These are phyloP conservation scores for Lophotis ruficrista DNA, from an alignment of 2,113 vertebrate species.

Conservation along the genomic window DNA sequence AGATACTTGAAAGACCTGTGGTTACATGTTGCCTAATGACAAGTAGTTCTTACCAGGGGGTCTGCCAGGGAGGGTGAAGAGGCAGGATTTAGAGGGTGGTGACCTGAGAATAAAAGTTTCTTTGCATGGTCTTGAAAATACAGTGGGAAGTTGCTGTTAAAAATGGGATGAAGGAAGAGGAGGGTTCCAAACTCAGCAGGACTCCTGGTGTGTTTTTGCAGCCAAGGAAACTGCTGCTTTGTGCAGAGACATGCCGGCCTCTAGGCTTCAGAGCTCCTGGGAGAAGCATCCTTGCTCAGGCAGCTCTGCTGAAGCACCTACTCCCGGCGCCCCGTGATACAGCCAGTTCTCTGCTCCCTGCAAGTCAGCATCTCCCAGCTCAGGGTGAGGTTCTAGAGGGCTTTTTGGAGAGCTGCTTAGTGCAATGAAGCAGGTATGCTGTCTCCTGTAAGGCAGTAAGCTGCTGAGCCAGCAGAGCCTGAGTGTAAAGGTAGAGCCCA, in stretches of 20 bases:
- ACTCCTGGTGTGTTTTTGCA: not conserved
- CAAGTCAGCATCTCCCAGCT: not conserved
- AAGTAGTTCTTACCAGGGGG: not conserved
- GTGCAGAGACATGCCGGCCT: not conserved
- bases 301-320: not conserved
- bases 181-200: not conserved
- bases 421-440: not conserved
- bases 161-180: not conserved
- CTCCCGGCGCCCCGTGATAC: accelerated
- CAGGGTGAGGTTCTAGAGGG: not conserved
- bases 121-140: not conserved
- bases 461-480: not conserved
- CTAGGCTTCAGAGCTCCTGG: not conserved
- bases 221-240: not conserved
- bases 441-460: not conserved
- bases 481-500: not conserved
- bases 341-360: not conserved
- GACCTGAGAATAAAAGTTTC: not conserved
- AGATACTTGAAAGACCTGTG: not conserved
- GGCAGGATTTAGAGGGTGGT: not conserved
- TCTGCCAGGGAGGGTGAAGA: not conserved
- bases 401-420: not conserved
- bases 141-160: not conserved
- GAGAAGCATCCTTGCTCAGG: not conserved
- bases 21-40: not conserved